phyloP scores from a whole-genome alignment of 64 coral and sea anemone genomes.

The Montipora foliosa region DNA sequence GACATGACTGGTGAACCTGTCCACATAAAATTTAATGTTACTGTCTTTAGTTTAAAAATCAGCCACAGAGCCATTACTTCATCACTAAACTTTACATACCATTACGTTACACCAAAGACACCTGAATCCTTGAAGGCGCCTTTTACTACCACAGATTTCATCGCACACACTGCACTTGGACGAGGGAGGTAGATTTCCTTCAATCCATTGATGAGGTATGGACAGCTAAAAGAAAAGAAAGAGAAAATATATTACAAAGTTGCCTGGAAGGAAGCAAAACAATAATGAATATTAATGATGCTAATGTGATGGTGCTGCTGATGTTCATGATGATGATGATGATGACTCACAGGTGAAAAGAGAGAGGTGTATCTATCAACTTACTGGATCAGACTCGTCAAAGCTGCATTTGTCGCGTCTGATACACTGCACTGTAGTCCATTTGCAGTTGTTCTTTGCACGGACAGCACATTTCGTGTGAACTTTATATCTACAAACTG shows the following conservation, averaged over 20 bases:
- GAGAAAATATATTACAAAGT: neutral
- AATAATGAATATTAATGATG: too few species aligned
- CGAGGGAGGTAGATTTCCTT: slow-evolving; percentile 88
- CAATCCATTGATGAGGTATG: slow-evolving; percentile 95
- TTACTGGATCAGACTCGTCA: slow-evolving; percentile 94
- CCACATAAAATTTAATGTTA: neutral
- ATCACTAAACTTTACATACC: slow-evolving; percentile 56
- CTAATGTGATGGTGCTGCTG: too few species aligned
- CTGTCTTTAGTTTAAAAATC: neutral
- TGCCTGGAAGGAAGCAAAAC: too few species aligned
- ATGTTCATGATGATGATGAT: neutral
- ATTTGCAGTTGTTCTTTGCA: slow-evolving; percentile 95
- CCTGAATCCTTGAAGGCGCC: slow-evolving; percentile 81
- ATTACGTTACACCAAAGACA: slow-evolving; percentile 97
- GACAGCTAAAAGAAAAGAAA: slow-evolving; percentile 57
- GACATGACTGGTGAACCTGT: slow-evolving; percentile 90
- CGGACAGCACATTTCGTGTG: slow-evolving; percentile 94
- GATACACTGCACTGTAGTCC: slow-evolving; percentile 94
- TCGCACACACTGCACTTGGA: slow-evolving; percentile 92
- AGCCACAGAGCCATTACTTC: neutral
- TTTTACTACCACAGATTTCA: slow-evolving; percentile 90
- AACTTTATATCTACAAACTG: slow-evolving; percentile 97
- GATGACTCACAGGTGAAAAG: neutral
- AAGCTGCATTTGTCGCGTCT: slow-evolving; percentile 48
- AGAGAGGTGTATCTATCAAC: slow-evolving; percentile 1